Evolutionary conservation across 2,113 vertebrate species (phyloP), one percentile per base, ranked within the genome.

Genomic region (Morone saxatilis): DNA sequence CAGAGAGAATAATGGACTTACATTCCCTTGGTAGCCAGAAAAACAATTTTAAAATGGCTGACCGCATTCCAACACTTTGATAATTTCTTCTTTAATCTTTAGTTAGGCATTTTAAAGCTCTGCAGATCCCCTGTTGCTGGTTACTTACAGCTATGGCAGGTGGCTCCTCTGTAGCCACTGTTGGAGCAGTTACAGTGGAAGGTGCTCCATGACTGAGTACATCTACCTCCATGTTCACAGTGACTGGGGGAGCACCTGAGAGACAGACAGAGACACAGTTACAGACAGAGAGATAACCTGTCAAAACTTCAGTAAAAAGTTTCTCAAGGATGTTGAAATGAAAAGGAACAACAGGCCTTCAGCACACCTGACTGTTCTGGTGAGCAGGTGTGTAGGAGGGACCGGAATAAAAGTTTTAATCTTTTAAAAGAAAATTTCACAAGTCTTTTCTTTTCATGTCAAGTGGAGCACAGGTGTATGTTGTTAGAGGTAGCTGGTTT

Each of bases 161-260:
- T 99, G 16, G 97, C 96, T 86, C 98, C 98, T 25, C 83, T 91
- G 93, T 99, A 99, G 10, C 97, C 98, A 1, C 96, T 98, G 88
- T 92, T 80, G 17, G 96, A 92, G 88, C 98, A 99, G 89, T 97
- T 95, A 85, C 98, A 99, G 89, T 98, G 96, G 78, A 99, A 99
- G 65, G 86, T 93, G 78, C 86, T 96, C 98, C 98, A 99, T 0
- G 97, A 96, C 90, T 99, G 98, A n/a, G 96, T 96, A 54, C 98
- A 99, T 78, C 91, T 93, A 11, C 97, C 97, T 10, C 97, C 97
- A 0, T 99, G 98, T 89, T 99, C 97, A 88, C 97, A 99, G 19
- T 96, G 97, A 93, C 96, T 98, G 70, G 97, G 97, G 1, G 96
- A 96, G 91, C 97, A 99, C 89, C 97, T 99, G 88, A 56, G 87